Conservation (phyloP, 2,888 invertebrate genomes). For the Sinopyrophorus schimmeli region DNA sequence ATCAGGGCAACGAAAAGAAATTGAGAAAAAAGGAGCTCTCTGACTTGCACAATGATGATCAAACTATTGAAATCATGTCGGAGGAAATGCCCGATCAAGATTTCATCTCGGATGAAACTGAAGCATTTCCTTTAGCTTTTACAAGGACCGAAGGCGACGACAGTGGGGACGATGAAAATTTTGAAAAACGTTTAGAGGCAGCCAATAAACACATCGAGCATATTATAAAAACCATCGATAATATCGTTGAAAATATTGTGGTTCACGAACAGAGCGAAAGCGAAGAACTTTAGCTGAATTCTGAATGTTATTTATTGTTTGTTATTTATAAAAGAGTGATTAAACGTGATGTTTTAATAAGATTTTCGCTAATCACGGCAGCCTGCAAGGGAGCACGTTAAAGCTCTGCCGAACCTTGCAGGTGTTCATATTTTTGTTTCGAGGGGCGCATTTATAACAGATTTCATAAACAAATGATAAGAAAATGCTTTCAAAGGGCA, state of each 20-base stretch:
- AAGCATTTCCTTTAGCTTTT: background rate
- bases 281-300: conserved; percentile 13
- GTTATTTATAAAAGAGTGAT: background rate
- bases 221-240: conserved; percentile 51
- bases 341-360: background rate
- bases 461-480: no score
- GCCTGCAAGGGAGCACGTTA: no score
- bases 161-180: conserved; percentile 22
- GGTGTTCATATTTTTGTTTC: no score
- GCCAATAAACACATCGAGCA: conserved; percentile 51
- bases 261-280: conserved; percentile 41
- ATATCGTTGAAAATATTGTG: conserved; percentile 53
- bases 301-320: background rate
- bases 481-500: no score
- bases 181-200: conserved; percentile 43
- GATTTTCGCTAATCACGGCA: background rate
- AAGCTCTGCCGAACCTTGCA: no score
- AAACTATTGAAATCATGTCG: conserved; percentile 21
- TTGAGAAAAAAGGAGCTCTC: background rate
- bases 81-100: conserved; percentile 11
- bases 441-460: no score
- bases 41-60: conserved; percentile 2
- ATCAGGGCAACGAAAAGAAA: conserved; percentile 7
- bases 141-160: conserved; percentile 3
- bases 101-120: background rate